Evolutionary conservation across 1,140 invertebrate species (phyloP), one percentile per base, ranked within the genome.

Genomic region (Zaprionus ghesquierei): DNA sequence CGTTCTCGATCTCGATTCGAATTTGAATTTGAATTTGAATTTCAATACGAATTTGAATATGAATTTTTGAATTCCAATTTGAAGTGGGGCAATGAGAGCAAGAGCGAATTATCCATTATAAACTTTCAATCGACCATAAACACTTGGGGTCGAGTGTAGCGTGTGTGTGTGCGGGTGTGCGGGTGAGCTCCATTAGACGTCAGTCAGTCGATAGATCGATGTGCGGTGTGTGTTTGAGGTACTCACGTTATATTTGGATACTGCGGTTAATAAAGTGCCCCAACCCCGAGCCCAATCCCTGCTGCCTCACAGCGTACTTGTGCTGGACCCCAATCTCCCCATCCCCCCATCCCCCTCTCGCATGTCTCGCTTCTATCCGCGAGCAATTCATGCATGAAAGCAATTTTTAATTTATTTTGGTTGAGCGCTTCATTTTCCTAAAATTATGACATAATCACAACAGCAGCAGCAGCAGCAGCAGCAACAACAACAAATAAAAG

Each of bases 391-490:
- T 84, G 85, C 84, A 89, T 89, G 84, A 89, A 89, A 89, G 77
- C 84, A 89, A 89, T 89, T 89, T 89, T 89, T 89, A 89, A 89
- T 89, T 89, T 89, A 89, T 84, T 89, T 89, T 89, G 84, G 84
- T 87, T 89, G 70, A 89, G 80, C 84, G 84, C 77, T 89, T 89
- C 55, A 89, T 85, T 87, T 89, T 89, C 77, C 85, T 89, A 89
- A 89, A 89, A 89, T 89, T 89, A 89, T 89, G 84, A 89, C 84
- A 89, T 89, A 89, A 89, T 89, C 82, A 70, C 85, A 80, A 44
- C 58, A 54, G 58, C 61, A 77, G 35, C 59, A 38, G 23, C 50
- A 74, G 20, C 68, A 70, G n/a, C 77, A 76, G 3, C 63, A 64
- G n/a, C 65, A 68, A 27, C 64, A 73, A 31, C 64, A 62, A 60